phyloP scores from a whole-genome alignment of 2,797 vertebrate species.

The Cuniculus paca region DNA sequence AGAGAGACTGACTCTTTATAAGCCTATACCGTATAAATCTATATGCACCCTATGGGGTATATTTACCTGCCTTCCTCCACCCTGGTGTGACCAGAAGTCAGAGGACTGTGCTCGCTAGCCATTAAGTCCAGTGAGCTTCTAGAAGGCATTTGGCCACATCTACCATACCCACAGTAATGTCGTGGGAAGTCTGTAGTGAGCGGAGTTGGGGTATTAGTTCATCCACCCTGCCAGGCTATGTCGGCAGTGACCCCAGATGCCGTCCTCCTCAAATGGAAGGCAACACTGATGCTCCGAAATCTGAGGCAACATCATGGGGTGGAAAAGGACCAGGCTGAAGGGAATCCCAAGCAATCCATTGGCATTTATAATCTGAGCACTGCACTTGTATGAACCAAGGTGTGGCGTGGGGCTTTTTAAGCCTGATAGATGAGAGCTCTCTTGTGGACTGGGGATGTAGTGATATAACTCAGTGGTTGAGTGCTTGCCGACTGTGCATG shows the following conservation, averaged over 20 bases:
- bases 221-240: neutral
- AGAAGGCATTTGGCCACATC: neutral
- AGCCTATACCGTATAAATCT: neutral
- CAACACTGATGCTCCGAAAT: neutral
- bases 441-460: neutral
- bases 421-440: neutral
- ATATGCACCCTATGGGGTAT: accelerated
- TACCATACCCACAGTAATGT: neutral
- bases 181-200: neutral
- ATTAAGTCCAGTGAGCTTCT: neutral
- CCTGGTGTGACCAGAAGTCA: neutral
- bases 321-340: neutral
- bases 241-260: neutral
- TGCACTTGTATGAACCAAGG: neutral
- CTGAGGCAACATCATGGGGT: neutral
- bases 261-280: neutral
- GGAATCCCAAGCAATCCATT: neutral
- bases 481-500: neutral
- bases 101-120: neutral
- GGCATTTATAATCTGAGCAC: neutral
- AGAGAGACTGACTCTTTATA: neutral
- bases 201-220: too few species aligned
- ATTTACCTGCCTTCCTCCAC: neutral
- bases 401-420: neutral
- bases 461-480: neutral